Evolutionary conservation across 2,113 vertebrate species (phyloP).

Genomic region (Notarius quadriscutis): DNA sequence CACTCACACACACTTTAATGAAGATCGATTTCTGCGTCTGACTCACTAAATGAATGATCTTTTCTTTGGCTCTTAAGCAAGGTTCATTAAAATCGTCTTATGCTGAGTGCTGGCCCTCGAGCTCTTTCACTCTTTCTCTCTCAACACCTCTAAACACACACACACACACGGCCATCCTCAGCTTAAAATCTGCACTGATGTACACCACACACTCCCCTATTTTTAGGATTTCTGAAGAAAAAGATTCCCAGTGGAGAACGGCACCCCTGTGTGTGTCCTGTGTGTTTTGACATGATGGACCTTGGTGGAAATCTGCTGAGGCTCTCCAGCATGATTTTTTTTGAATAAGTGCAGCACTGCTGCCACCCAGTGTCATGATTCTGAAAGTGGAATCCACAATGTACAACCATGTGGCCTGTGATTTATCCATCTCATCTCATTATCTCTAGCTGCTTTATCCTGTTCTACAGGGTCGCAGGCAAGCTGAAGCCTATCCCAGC

Average conservation of each 20-base stretch:
- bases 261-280: background rate
- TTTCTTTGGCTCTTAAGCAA: slow-evolving; percentile 49
- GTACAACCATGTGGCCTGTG: no score
- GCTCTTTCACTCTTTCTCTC: slow-evolving; percentile 9
- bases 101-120: slow-evolving; percentile 28
- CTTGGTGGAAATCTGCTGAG: background rate
- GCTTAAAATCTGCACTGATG: background rate
- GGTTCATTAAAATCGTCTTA: slow-evolving; percentile 51
- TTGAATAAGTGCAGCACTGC: slow-evolving; percentile 6
- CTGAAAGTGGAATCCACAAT: background rate
- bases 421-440: no score
- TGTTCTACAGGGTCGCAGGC: no score
- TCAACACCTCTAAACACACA: background rate
- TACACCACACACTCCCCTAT: background rate
- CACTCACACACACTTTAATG: slow-evolving; percentile 44
- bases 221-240: slow-evolving; percentile 12
- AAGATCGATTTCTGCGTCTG: slow-evolving; percentile 50
- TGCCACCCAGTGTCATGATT: slow-evolving; percentile 44
- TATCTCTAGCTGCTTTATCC: no score
- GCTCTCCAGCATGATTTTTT: background rate
- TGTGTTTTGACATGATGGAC: slow-evolving; percentile 11
- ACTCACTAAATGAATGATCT: slow-evolving; percentile 47
- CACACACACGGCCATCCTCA: slow-evolving; percentile 3
- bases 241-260: background rate
- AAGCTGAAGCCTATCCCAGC: no score